A percentile compares a stretch with the other conserved stretches of the same genome.
phyloP scores from a whole-genome alignment of 2,113 vertebrate genomes.

The Corapipo altera region DNA sequence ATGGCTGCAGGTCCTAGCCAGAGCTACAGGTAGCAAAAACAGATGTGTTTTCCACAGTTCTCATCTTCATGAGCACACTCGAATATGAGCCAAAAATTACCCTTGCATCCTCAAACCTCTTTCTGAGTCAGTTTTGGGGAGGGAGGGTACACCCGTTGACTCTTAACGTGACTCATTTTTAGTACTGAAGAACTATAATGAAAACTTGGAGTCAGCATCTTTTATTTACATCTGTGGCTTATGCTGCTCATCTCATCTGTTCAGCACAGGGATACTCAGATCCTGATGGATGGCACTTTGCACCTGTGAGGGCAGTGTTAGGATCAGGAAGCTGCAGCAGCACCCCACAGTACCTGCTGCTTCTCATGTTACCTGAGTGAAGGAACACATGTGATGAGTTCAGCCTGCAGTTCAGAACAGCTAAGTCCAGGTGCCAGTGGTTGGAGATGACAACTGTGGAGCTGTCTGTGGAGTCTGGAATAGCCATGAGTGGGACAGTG shows the following conservation, averaged over 20 bases:
- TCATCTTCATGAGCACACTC: not conserved
- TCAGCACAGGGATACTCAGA: not conserved
- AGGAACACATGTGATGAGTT: not conserved
- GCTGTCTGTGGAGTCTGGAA: not conserved
- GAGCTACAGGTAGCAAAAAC: not conserved
- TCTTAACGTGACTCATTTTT: not conserved
- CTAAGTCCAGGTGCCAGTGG: rapidly evolving
- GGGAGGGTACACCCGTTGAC: not conserved
- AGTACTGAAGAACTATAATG: not conserved
- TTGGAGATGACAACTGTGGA: not conserved
- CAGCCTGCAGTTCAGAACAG: not conserved
- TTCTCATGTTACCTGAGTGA: not conserved
- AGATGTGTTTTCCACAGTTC: not conserved
- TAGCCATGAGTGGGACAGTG: not conserved
- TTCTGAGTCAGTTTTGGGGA: not conserved
- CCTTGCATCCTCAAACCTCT: not conserved
- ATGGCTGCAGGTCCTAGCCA: not conserved
- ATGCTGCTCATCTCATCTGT: not conserved
- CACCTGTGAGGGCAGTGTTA: not conserved
- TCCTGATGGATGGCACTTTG: not conserved
- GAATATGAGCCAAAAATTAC: not conserved
- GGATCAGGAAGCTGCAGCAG: not conserved
- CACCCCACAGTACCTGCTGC: not conserved
- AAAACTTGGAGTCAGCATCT: not conserved
- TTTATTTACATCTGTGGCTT: not conserved